Conservation (phyloP, 2,113 vertebrate species). For the Dicentrarchus labrax region DNA sequence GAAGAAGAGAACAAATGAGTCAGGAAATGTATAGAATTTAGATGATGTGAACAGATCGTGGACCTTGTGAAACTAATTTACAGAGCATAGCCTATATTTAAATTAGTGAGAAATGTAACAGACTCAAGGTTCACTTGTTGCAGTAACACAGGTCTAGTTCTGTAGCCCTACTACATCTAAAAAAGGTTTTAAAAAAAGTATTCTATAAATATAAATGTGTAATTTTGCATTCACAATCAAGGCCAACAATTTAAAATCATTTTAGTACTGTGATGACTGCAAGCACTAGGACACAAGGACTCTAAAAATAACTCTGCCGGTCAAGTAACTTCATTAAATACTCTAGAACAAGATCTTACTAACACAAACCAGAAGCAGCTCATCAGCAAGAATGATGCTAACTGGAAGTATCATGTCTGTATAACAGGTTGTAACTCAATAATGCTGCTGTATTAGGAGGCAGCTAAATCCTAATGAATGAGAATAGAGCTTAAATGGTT, state of each 20-base stretch:
- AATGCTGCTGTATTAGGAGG: background rate
- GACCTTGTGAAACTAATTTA: background rate
- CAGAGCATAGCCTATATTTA: background rate
- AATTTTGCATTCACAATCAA: conserved; percentile 27
- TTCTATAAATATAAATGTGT: background rate
- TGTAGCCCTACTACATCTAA: background rate
- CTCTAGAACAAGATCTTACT: background rate
- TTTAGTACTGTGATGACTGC: background rate
- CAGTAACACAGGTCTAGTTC: conserved; percentile 29
- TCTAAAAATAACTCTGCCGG: conserved; percentile 12
- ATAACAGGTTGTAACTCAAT: conserved; percentile 8
- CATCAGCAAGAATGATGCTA: conserved; percentile 8
- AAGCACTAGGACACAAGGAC: background rate
- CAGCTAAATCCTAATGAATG: conserved; percentile 7
- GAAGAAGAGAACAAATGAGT: background rate
- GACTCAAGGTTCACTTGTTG: conserved; percentile 67
- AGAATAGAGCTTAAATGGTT: background rate
- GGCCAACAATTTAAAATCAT: conserved; percentile 8
- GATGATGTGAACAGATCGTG: background rate
- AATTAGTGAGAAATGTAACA: background rate
- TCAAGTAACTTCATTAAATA: conserved; percentile 43
- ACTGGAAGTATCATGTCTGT: conserved; percentile 5
- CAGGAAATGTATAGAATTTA: background rate
- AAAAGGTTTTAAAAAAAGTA: background rate
- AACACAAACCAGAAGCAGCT: conserved; percentile 4